Conservation (phyloP, 2,888 invertebrate species). For the Microctonus hyperodae region DNA sequence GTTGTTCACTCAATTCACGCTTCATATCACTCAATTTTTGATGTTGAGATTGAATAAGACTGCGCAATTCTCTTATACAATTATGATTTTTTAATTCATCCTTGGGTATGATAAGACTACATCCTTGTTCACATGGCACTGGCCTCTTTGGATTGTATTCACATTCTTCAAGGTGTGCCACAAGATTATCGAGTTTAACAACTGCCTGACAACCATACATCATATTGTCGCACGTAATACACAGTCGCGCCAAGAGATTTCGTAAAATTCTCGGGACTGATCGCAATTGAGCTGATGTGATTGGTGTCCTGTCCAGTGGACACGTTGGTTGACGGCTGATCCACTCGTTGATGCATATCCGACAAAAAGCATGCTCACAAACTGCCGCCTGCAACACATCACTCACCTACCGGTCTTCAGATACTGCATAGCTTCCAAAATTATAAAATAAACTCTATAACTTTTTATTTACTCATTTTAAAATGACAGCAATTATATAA, state of each 20-base stretch:
- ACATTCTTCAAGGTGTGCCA: conserved; percentile 90
- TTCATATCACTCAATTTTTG: conserved; percentile 87
- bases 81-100: conserved; percentile 95
- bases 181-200: conserved; percentile 85
- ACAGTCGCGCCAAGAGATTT: conserved; percentile 87
- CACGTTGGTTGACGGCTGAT: conserved; percentile 92
- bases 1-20: conserved; percentile 84
- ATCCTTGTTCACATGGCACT: conserved; percentile 91
- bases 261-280: conserved; percentile 93
- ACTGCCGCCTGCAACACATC: conserved; percentile 79
- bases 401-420: conserved; percentile 54
- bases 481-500: neutral
- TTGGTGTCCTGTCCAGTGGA: conserved; percentile 90
- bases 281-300: conserved; percentile 87
- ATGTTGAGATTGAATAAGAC: conserved; percentile 84
- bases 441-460: conserved; percentile 6
- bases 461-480: neutral
- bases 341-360: conserved; percentile 94
- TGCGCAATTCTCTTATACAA: conserved; percentile 87
- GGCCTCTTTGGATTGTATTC: conserved; percentile 94
- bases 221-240: conserved; percentile 91
- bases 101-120: conserved; percentile 93
- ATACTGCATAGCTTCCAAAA: conserved; percentile 39
- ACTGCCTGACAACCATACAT: conserved; percentile 85
- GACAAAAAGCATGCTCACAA: conserved; percentile 97